Conservation (phyloP, 2,113 vertebrate genomes). For the Panthera uncia region DNA sequence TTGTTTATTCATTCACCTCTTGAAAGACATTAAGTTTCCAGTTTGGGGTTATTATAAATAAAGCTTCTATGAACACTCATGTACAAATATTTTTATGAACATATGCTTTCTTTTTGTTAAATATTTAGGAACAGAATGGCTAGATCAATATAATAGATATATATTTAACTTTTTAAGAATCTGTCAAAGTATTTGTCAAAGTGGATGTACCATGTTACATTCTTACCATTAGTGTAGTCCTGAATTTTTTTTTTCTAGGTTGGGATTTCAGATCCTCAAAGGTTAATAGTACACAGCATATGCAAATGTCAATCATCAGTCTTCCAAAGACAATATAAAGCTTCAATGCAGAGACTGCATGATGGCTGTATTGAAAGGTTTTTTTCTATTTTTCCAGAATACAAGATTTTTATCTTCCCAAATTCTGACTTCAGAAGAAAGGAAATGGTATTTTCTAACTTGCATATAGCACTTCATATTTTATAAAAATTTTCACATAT, state of each 20-base stretch:
- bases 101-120: neutral
- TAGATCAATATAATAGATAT: neutral
- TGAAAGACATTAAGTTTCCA: neutral
- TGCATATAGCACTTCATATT: neutral
- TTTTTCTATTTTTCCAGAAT: neutral
- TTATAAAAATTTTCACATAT: neutral
- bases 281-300: neutral
- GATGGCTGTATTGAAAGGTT: neutral
- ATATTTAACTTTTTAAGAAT: neutral
- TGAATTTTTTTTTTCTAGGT: neutral
- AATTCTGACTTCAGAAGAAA: neutral
- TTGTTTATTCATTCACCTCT: neutral
- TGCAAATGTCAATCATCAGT: neutral
- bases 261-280: neutral
- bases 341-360: neutral
- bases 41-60: neutral
- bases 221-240: neutral
- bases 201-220: neutral
- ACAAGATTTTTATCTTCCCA: neutral
- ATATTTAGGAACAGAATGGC: neutral
- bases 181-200: neutral
- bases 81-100: neutral
- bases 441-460: neutral
- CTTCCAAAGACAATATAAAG: neutral
- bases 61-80: neutral